A percentile compares a stretch with the other conserved stretches of the same genome.
Conservation (phyloP, 2,888 invertebrate species). For the Coelinius sp. region DNA sequence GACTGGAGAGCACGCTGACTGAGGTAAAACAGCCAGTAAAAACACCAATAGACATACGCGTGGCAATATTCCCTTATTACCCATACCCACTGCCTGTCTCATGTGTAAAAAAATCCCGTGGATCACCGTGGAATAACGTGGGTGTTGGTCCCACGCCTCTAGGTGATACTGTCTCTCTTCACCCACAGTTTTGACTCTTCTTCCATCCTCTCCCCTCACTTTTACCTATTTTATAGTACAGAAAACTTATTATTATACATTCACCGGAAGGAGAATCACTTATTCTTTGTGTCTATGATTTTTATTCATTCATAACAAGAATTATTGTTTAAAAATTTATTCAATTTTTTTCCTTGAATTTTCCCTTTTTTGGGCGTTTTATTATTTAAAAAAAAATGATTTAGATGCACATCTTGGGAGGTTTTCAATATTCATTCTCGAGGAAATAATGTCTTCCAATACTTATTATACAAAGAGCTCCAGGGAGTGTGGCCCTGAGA, state of each 20-base stretch:
- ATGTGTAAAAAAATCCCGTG: constrained; percentile 2
- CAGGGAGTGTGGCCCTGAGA: constrained; percentile 18
- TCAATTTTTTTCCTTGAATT: not conserved
- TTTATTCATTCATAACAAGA: not conserved
- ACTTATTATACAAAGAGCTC: constrained; percentile 25
- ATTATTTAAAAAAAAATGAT: not conserved
- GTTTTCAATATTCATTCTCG: constrained; percentile 24
- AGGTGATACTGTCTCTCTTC: constrained; percentile 62
- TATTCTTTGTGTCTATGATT: not conserved
- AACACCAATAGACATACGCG: constrained; percentile 19
- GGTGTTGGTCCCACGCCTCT: constrained; percentile 71
- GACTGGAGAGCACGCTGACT: not conserved
- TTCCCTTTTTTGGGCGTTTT: not conserved
- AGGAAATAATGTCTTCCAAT: constrained; percentile 10
- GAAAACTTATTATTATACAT: not conserved
- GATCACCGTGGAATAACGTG: constrained; percentile 59
- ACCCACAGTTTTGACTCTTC: constrained; percentile 14
- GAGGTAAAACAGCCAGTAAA: not conserved
- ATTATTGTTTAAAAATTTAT: no score
- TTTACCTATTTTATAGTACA: not conserved
- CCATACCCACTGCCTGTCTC: constrained; percentile 13
- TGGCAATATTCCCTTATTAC: constrained; percentile 43
- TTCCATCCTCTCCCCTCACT: not conserved
- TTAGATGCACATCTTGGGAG: constrained; percentile 24
- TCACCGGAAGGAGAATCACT: not conserved